These are phyloP conservation scores for Drosophila recens DNA, from an alignment of 2,888 invertebrate genomes.

Conservation along the genomic window DNA sequence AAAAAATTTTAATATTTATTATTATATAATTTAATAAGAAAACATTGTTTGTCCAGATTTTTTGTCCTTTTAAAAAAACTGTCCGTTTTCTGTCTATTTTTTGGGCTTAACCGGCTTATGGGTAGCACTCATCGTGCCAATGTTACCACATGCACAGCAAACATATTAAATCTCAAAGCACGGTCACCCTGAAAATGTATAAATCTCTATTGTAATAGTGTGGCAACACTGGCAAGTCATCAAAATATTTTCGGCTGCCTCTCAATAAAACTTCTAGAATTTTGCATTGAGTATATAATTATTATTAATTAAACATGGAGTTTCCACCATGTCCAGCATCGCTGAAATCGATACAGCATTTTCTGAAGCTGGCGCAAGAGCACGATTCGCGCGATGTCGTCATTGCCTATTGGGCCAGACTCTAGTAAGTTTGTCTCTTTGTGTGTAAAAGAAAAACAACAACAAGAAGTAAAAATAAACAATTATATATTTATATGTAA, in stretches of 20 bases:
- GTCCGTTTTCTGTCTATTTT: too few species aligned
- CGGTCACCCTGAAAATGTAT: slow-evolving; percentile 33
- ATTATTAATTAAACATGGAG: slow-evolving; percentile 67
- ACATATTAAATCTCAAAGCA: background rate
- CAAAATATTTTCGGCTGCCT: slow-evolving; percentile 42
- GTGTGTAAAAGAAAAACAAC: background rate
- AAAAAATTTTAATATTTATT: too few species aligned
- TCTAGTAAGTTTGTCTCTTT: slow-evolving; percentile 86
- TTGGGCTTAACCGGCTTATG: too few species aligned
- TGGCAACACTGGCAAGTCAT: slow-evolving; percentile 30
- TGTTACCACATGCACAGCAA: too few species aligned
- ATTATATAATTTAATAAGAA: too few species aligned
- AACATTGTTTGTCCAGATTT: too few species aligned
- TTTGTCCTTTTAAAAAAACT: too few species aligned
- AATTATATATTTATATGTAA: background rate
- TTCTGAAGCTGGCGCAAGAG: slow-evolving; percentile 95
- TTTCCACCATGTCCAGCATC: slow-evolving; percentile 91
- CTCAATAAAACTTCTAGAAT: slow-evolving; percentile 10
- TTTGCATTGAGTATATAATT: background rate
- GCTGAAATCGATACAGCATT: slow-evolving; percentile 94
- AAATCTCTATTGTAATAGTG: background rate
- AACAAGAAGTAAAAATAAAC: background rate
- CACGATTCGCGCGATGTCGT: slow-evolving; percentile 96
- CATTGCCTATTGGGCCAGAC: slow-evolving; percentile 96
- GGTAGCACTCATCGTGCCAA: too few species aligned